Evolutionary conservation across 1,140 invertebrate genomes (phyloP).

Genomic region (Kradibia gibbosae): DNA sequence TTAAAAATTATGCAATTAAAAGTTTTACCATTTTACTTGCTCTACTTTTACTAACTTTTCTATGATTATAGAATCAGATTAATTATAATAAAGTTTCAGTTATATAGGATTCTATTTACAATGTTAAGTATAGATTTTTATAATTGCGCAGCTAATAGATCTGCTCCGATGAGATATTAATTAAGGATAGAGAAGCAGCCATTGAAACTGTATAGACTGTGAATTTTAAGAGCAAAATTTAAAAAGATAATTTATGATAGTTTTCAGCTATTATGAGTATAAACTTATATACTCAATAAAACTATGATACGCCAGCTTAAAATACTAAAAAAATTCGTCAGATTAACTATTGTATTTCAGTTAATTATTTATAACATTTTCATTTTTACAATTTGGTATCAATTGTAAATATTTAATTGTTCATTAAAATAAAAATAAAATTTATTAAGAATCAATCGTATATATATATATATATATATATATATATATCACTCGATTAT

Average conservation of each 20-base stretch:
- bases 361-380: background rate
- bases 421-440: background rate
- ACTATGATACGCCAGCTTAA: background rate
- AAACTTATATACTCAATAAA: background rate
- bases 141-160: slow-evolving; percentile 32
- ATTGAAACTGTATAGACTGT: background rate
- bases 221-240: background rate
- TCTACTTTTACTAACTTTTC: background rate
- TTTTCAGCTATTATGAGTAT: background rate
- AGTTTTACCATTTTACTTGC: slow-evolving; percentile 7
- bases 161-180: slow-evolving; percentile 24
- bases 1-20: too few species aligned
- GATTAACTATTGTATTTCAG: background rate
- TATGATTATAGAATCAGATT: slow-evolving; percentile 20
- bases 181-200: background rate
- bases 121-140: background rate
- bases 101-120: slow-evolving; percentile 26
- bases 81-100: background rate
- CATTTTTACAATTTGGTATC: background rate
- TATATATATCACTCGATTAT: background rate
- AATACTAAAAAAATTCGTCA: background rate
- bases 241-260: too few species aligned
- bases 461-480: slow-evolving; percentile 2
- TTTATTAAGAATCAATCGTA: background rate
- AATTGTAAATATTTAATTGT: background rate